These are phyloP conservation scores for Oegoconia quadripuncta DNA, from an alignment of 2,888 invertebrate genomes.

Conservation along the genomic window DNA sequence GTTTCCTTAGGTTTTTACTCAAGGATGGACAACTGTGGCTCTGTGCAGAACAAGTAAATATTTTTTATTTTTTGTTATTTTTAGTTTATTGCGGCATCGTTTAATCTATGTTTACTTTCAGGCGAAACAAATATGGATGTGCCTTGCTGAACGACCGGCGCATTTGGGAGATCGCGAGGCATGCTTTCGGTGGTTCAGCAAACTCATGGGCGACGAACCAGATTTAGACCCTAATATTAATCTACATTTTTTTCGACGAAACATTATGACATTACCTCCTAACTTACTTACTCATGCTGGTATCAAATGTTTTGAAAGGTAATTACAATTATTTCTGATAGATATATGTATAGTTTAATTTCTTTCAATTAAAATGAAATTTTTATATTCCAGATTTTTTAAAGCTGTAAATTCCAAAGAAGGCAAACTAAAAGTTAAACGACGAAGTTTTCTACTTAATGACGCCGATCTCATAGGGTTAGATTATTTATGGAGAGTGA, in stretches of 20 bases:
- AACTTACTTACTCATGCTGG: conserved; percentile 95
- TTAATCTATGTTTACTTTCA: conserved; percentile 24
- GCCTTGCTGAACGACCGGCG: conserved; percentile 95
- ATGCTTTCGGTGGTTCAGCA: conserved; percentile 99
- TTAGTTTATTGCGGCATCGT: background rate
- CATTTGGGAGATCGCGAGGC: conserved; percentile 96
- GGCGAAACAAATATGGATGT: conserved; percentile 98
- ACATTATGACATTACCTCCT: conserved; percentile 95
- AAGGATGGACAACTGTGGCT: conserved; percentile 98
- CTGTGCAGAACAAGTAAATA: conserved; percentile 93
- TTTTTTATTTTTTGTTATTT: conserved; percentile 1
- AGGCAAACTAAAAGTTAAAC: conserved; percentile 92
- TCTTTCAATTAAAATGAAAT: background rate
- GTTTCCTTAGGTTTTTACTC: conserved; percentile 93
- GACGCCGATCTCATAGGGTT: conserved; percentile 97
- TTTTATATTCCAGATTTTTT: conserved; percentile 89
- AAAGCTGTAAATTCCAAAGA: conserved; percentile 97
- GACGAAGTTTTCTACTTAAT: conserved; percentile 92
- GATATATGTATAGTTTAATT: background rate
- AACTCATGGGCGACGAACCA: conserved; percentile 97
- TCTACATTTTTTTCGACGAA: conserved; percentile 96
- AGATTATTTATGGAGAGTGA: conserved; percentile 96
- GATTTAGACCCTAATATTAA: conserved; percentile 98
- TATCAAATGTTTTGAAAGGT: conserved; percentile 91
- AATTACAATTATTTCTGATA: conserved; percentile 27